Evolutionary conservation across 2,888 invertebrate species (phyloP), one percentile per base, ranked within the genome.

Genomic region (Lasioglossum figueresi): DNA sequence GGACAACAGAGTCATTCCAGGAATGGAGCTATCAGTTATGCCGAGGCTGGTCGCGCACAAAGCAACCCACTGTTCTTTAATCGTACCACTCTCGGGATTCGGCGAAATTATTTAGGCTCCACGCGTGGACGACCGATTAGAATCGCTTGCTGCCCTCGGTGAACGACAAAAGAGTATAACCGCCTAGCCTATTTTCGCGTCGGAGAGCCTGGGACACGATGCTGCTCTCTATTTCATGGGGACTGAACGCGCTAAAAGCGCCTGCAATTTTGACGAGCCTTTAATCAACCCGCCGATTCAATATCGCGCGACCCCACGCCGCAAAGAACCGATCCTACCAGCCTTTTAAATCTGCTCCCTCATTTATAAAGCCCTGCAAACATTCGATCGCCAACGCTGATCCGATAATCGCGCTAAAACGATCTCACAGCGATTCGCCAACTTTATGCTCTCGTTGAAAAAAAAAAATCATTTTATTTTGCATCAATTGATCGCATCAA

Each of bases 211-310:
- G 16, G 63, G 14, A 45, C 48, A 34, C 78, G 52, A 8, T 23
- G 84, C 23, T 8, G 84, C 43, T 43, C 52, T 73, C 77, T 70
- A 84, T 84, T 83, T 78, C 73, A 78, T 59, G 34, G 34, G 23
- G 19, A 45, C 16, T n/a, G 75, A 59, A 43, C n/a, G 45, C 37
- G 16, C 16, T 75, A 70, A 75, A 75, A 52, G n/a, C 59, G 63
- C 52, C 63, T 84, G 79, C 74, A 84, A 84, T 84, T 84, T 84
- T 84, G 75, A 84, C 78, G 84, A 84, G 79, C n/a, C 84, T 71
- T 84, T 84, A 79, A 84, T 84, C 84, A 79, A 63, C 27, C 45
- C 16, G 63, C 70, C 84, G 84, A 84, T 84, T 84, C 75, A 84
- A 84, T 84, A 74, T 84, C 78, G 74, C 78, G 70, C 74, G 84